Base-by-base conservation (phyloP, 2,113 vertebrate genomes). In the Zosterops pallidus region DNA sequence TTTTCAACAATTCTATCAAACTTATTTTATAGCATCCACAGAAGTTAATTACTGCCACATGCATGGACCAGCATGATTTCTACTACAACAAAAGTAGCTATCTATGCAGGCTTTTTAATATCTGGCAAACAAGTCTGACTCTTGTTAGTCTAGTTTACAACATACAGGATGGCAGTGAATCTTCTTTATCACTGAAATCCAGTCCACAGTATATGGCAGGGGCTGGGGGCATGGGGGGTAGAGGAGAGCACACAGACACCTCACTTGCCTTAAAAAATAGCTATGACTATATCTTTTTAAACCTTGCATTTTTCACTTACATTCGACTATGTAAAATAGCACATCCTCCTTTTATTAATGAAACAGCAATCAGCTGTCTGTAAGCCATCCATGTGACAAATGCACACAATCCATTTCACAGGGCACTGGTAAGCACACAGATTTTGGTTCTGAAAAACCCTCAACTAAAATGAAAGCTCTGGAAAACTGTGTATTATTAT, bases 221-320 rank as follows among this genome's bases (percentile, higher is more conserved):
- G 12, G 3, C 2, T 1, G 3, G 8, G 12, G 20, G 4, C 3
- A 4, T 1, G 1, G 5, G 19, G 19, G 9, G 6, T 63, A 7
- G 11, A 20, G 12, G 8, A 31, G 21, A 17, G 9, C 16, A 57
- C 37, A 59, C 29, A 47, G 44, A 67, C n/a, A 53, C 31, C 31
- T 75, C 37, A 41, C 18, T 33, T 37, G 8, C 5, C 5, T 71
- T 79, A 68, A 70, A 93, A 82, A 87, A 65, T 12, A 75, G 8
- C 23, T 46, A 20, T 9, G 20, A 44, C 37, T 57, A 1, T 5
- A 56, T 28, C 22, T 82, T 68, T 65, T 65, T n/a, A 95, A 95
- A 79, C 29, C 16, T 53, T 76, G 7, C 5, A 15, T 6, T 64
- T 65, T 91, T 83, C 33, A 65, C 80, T 63, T 83, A 53, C 19